A percentile compares a stretch with the other conserved stretches of the same genome.
phyloP scores from a whole-genome alignment of 2,113 vertebrate genomes.

The Paraplagusia blochii region DNA sequence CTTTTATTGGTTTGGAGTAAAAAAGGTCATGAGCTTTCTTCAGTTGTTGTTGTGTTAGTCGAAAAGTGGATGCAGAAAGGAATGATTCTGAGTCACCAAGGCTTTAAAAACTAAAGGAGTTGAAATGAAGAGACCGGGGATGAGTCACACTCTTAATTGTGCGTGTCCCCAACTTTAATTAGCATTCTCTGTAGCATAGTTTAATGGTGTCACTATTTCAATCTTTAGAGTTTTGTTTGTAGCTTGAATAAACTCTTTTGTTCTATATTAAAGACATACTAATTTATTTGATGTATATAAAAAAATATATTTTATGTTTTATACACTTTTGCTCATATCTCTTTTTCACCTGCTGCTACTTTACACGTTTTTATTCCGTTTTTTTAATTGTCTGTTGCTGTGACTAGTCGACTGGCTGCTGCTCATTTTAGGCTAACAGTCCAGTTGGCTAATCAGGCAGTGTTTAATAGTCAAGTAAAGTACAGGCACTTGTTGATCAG shows the following conservation, averaged over 20 bases:
- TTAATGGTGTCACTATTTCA: constrained; percentile 12
- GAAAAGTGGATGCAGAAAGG: constrained; percentile 53
- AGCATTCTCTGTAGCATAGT: constrained; percentile 50
- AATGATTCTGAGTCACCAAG: constrained; percentile 51
- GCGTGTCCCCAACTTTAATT: constrained; percentile 60
- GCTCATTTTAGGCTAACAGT: constrained; percentile 23
- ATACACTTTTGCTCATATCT: not conserved
- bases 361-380: not conserved
- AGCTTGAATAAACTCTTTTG: not conserved
- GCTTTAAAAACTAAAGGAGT: constrained; percentile 59
- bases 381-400: constrained; percentile 5
- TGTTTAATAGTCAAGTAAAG: no score
- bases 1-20: no score
- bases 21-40: no score
- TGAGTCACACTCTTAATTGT: constrained; percentile 51
- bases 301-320: not conserved
- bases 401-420: constrained; percentile 20
- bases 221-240: not conserved
- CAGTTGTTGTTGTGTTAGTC: constrained; percentile 20
- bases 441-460: constrained; percentile 5
- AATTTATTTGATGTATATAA: not conserved
- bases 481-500: no score
- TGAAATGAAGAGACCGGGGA: constrained; percentile 13
- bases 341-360: not conserved
- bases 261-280: no score